A percentile compares a stretch with the other conserved stretches of the same genome.
Conservation (phyloP, 2,113 vertebrate species). For the Ceyx cyanopectus region DNA sequence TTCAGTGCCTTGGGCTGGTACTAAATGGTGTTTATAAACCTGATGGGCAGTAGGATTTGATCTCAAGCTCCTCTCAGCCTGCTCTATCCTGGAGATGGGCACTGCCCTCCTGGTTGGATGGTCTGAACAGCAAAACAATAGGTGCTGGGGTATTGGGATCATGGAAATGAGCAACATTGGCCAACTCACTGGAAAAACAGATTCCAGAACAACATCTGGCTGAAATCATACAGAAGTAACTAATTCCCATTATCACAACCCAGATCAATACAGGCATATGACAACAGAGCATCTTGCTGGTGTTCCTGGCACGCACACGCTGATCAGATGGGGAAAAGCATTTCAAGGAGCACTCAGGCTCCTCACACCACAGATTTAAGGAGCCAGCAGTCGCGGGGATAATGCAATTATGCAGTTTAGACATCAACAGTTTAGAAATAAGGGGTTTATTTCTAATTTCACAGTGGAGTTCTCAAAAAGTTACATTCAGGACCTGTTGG, state of each 20-base stretch:
- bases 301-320: fast-evolving
- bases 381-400: not conserved
- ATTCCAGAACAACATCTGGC: not conserved
- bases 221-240: not conserved
- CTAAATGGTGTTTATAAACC: not conserved
- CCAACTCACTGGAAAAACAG: not conserved
- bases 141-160: not conserved
- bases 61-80: not conserved
- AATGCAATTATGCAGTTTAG: not conserved
- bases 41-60: not conserved
- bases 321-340: not conserved
- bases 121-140: not conserved
- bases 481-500: not conserved
- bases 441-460: not conserved
- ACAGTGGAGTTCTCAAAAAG: fast-evolving
- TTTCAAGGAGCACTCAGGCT: not conserved
- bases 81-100: not conserved
- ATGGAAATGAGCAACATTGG: not conserved
- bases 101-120: not conserved
- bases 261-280: fast-evolving
- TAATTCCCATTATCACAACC: not conserved
- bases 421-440: not conserved
- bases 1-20: not conserved
- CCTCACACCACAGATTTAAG: not conserved
- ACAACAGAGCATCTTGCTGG: not conserved